Percentiles rank a stretch among this genome's conserved stretches.
Evolutionary conservation across 1,140 invertebrate species (phyloP).

Genomic region (Bombus huntii): DNA sequence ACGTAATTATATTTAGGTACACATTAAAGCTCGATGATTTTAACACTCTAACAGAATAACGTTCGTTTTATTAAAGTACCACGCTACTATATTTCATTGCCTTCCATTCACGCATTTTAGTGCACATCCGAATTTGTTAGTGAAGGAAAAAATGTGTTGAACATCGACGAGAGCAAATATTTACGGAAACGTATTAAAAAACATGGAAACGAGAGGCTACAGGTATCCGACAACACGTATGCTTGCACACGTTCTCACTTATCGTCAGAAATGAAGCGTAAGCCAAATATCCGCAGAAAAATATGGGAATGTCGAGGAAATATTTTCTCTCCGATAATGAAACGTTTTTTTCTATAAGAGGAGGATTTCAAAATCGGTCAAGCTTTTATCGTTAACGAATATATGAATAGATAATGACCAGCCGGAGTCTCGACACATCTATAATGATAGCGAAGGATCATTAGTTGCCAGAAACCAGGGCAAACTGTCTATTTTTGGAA

Average conservation of each 20-base stretch:
- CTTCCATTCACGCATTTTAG: not conserved
- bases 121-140: not conserved
- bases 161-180: not conserved
- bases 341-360: not conserved
- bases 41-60: no score
- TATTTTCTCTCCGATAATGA: constrained; percentile 42
- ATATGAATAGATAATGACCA: not conserved
- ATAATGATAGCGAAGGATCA: no score
- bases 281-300: constrained; percentile 32
- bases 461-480: not conserved
- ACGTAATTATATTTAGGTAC: no score
- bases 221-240: not conserved
- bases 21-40: no score
- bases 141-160: not conserved
- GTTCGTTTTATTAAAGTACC: no score
- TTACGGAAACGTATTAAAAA: not conserved
- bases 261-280: constrained; percentile 52
- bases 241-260: not conserved
- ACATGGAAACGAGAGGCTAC: not conserved
- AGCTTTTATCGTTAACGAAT: not conserved
- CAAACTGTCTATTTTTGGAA: not conserved
- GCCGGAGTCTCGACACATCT: not conserved
- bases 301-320: constrained; percentile 5
- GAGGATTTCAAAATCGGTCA: not conserved
- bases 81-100: not conserved